These are phyloP conservation scores for Lepidotrigona ventralis DNA, from an alignment of 1,140 invertebrate species.

Conservation along the genomic window DNA sequence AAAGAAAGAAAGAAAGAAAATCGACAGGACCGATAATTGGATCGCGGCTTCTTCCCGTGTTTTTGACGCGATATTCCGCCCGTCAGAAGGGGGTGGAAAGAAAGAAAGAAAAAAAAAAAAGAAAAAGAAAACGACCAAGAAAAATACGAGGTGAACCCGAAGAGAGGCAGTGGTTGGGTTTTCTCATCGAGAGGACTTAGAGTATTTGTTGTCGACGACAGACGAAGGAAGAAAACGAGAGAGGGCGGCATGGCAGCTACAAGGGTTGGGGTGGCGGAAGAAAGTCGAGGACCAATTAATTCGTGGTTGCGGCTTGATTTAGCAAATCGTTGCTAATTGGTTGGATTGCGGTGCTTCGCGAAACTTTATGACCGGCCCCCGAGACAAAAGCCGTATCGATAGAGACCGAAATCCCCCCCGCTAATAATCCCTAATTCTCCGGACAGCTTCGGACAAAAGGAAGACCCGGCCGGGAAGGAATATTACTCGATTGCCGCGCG, in stretches of 20 bases:
- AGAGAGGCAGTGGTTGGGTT: conserved; percentile 14
- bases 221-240: neutral
- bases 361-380: conserved; percentile 34
- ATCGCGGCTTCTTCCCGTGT: conserved; percentile 26
- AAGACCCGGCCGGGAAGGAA: neutral
- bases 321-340: conserved; percentile 52
- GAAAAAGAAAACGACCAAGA: neutral
- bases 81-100: neutral
- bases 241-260: neutral
- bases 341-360: conserved; percentile 48
- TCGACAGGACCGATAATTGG: conserved; percentile 33
- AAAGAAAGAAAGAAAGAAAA: no score
- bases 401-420: neutral
- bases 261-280: neutral
- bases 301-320: conserved; percentile 49
- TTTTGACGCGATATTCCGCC: conserved; percentile 17
- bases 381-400: conserved; percentile 50
- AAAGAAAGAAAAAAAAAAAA: no score
- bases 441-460: conserved; percentile 36
- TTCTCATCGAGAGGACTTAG: conserved; percentile 42
- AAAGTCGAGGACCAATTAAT: conserved; percentile 53
- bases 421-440: conserved; percentile 49
- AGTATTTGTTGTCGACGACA: conserved; percentile 46
- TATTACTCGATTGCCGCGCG: no score
- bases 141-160: neutral